These are phyloP conservation scores for Notodonta dromedarius DNA, from an alignment of 2,888 invertebrate species.

Conservation along the genomic window DNA sequence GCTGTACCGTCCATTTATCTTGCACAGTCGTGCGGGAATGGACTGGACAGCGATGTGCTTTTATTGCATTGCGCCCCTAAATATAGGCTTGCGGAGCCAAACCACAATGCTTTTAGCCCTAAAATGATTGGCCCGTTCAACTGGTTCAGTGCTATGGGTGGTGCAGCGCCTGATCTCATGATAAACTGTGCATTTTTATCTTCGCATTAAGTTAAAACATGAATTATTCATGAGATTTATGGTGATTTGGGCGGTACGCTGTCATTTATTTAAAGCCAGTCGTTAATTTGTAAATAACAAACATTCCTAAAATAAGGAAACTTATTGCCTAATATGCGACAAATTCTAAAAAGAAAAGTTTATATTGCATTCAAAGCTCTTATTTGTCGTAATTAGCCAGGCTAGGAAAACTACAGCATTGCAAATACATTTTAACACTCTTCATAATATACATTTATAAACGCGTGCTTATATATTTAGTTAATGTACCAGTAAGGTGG, in stretches of 20 bases:
- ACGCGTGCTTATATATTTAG: slow-evolving; percentile 21
- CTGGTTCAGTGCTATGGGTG: slow-evolving; percentile 52
- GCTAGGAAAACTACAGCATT: slow-evolving; percentile 13
- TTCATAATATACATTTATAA: background rate
- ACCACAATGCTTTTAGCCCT: slow-evolving; percentile 69
- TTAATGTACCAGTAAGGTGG: slow-evolving; percentile 51
- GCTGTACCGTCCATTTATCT: slow-evolving; percentile 79
- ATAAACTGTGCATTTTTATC: slow-evolving; percentile 5
- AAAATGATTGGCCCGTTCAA: slow-evolving; percentile 64
- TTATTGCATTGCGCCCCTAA: slow-evolving; percentile 81
- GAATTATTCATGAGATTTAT: background rate
- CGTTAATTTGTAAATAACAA: slow-evolving; percentile 1
- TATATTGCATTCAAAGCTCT: too few species aligned
- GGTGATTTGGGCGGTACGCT: background rate
- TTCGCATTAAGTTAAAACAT: background rate
- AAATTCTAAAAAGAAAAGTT: too few species aligned
- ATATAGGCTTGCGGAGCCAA: slow-evolving; percentile 75
- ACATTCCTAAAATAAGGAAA: background rate
- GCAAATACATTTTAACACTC: background rate
- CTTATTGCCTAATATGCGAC: too few species aligned
- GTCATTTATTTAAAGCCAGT: background rate
- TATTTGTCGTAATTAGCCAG: background rate
- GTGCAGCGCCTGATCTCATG: slow-evolving; percentile 6
- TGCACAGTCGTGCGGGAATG: slow-evolving; percentile 82
- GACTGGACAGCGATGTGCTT: slow-evolving; percentile 77